Percentiles rank a stretch among this genome's conserved stretches.
phyloP scores from a whole-genome alignment of 2,113 vertebrate genomes.

The Lates calcarifer region DNA sequence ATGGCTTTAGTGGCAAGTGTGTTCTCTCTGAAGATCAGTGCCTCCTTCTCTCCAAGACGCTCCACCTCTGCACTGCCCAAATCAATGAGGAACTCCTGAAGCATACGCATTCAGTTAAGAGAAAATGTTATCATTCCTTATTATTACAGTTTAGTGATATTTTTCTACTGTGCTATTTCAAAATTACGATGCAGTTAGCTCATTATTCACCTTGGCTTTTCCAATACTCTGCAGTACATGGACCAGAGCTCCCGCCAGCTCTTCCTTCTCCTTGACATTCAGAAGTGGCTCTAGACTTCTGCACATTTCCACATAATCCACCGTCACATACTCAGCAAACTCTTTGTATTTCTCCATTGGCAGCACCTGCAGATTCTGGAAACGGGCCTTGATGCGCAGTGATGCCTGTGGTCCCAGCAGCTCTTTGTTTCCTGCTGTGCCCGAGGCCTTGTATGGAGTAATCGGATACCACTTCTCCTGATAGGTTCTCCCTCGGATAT shows the following conservation, averaged over 20 bases:
- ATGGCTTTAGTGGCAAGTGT: conserved; percentile 96
- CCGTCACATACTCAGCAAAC: conserved; percentile 93
- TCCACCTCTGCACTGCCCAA: conserved; percentile 90
- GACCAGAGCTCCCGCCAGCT: conserved; percentile 91
- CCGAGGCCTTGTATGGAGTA: conserved; percentile 75
- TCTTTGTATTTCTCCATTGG: conserved; percentile 95
- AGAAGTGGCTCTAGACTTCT: conserved; percentile 87
- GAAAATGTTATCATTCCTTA: background rate
- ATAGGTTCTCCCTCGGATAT: conserved; percentile 82
- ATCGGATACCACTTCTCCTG: conserved; percentile 90
- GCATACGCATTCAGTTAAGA: conserved; percentile 13
- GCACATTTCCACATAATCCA: conserved; percentile 90
- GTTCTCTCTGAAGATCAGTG: conserved; percentile 95
- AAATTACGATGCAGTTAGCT: background rate
- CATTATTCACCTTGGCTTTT: conserved; percentile 89
- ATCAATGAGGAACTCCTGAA: conserved; percentile 91
- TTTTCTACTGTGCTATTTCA: background rate
- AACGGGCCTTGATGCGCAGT: conserved; percentile 88
- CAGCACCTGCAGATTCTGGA: conserved; percentile 89
- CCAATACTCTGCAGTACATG: conserved; percentile 93
- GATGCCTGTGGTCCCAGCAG: conserved; percentile 80
- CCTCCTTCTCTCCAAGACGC: conserved; percentile 91
- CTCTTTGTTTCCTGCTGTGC: conserved; percentile 75
- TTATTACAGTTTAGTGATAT: background rate
- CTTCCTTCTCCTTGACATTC: conserved; percentile 91